Conservation (phyloP, 2,797 vertebrate species). For the Eulemur rubriventer region DNA sequence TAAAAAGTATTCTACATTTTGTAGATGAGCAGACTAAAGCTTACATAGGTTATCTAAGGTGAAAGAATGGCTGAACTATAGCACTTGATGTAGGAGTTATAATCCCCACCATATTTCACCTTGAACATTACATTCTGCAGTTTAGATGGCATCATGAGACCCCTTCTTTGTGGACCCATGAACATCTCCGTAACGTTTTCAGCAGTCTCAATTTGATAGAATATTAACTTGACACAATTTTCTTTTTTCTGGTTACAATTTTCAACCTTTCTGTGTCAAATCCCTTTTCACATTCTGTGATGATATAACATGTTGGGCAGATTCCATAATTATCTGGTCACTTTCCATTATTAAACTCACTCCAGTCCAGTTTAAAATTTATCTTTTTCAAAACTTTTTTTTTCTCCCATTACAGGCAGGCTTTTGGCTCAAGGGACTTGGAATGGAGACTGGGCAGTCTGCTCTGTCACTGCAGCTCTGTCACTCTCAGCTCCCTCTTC, state of each 20-base stretch:
- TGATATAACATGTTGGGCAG: neutral
- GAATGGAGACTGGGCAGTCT: neutral
- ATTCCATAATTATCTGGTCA: neutral
- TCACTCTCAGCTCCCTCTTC: neutral
- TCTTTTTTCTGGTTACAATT: neutral
- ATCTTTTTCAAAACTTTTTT: neutral
- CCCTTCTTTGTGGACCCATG: neutral
- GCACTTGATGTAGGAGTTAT: neutral
- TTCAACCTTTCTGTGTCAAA: slow-evolving; percentile 5
- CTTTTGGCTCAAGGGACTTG: neutral
- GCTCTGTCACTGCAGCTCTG: neutral
- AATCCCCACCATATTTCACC: neutral
- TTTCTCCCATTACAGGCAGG: neutral
- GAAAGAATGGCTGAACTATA: neutral
- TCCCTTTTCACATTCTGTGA: neutral
- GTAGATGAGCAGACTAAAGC: neutral
- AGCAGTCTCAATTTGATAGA: neutral
- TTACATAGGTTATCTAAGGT: neutral
- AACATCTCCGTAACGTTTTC: neutral
- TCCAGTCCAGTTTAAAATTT: neutral
- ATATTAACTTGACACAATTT: neutral
- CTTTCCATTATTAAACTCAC: slow-evolving; percentile 35
- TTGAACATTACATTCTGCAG: neutral
- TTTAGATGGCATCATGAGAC: neutral
- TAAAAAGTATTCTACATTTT: neutral